Conservation (phyloP, 2,113 vertebrate species). For the Meleagris gallopavo region DNA sequence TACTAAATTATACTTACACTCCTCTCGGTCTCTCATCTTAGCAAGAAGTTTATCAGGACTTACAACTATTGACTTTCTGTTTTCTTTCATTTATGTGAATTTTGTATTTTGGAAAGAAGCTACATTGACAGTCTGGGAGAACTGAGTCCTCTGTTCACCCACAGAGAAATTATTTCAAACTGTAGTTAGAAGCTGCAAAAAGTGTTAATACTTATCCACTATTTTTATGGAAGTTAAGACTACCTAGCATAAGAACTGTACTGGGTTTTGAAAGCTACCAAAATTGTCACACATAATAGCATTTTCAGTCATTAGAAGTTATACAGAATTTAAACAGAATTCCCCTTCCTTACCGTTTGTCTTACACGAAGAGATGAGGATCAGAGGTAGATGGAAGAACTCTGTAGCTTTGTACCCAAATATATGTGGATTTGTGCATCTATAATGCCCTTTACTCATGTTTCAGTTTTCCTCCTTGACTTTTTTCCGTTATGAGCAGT, state of each 20-base stretch:
- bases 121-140: neutral
- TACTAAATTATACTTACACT: neutral
- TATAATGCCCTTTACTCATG: neutral
- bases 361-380: neutral
- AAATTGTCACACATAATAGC: neutral
- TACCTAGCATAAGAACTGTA: neutral
- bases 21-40: neutral
- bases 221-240: neutral
- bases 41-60: neutral
- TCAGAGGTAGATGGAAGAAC: neutral
- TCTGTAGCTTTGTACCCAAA: fast-evolving
- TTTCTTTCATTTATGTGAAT: neutral
- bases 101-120: neutral
- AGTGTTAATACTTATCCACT: neutral
- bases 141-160: neutral
- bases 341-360: neutral
- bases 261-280: neutral
- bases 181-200: neutral
- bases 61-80: constrained; percentile 8
- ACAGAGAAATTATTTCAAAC: neutral
- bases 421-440: fast-evolving
- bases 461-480: neutral
- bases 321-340: neutral
- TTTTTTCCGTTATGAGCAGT: neutral
- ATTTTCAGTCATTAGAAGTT: neutral